Evolutionary conservation across 2,113 vertebrate genomes (phyloP), one percentile per base, ranked within the genome.

Genomic region (Limnothrissa miodon): DNA sequence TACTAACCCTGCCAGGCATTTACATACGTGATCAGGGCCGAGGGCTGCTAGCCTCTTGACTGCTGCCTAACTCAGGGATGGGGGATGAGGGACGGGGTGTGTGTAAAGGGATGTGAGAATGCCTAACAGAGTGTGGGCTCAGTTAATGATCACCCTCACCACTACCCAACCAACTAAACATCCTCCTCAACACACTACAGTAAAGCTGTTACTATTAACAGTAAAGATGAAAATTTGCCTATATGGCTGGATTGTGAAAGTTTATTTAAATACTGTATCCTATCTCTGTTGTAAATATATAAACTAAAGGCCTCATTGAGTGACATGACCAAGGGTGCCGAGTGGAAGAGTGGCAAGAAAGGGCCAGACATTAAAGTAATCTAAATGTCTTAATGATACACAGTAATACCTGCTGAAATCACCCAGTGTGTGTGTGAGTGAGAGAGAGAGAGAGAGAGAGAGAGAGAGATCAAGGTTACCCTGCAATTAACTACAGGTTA

Each of bases 61-160:
- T 74, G 29, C 17, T 29, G 66, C 29, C 29, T 74, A 33, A 74
- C 66, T 74, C 36, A n/a, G n/a, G n/a, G n/a, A n/a, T n/a, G n/a
- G n/a, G n/a, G n/a, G n/a, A n/a, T n/a, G n/a, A n/a, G n/a, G n/a
- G n/a, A n/a, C n/a, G 13, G 13, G 66, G 29, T 42, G 42, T 42
- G n/a, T 42, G 42, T 33, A 15, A 74, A 33, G 66, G 0, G 1
- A n/a, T n/a, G 4, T 7, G 2, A 33, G 25, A 74, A 74, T 13
- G 66, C 3, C 10, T 17, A 29, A 74, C 9, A 36, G 29, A 74
- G 11, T 36, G 25, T 0, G 25, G 11, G 33, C 29, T 11, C 48
- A 13, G 59, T 29, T 74, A 74, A 74, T 33, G 66, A 74, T 74
- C n/a, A n/a, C n/a, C n/a, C 66, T 74, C 59, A 36, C n/a, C n/a